These are phyloP conservation scores for Salvelinus alpinus DNA, from an alignment of 2,113 vertebrate species.

Conservation along the genomic window DNA sequence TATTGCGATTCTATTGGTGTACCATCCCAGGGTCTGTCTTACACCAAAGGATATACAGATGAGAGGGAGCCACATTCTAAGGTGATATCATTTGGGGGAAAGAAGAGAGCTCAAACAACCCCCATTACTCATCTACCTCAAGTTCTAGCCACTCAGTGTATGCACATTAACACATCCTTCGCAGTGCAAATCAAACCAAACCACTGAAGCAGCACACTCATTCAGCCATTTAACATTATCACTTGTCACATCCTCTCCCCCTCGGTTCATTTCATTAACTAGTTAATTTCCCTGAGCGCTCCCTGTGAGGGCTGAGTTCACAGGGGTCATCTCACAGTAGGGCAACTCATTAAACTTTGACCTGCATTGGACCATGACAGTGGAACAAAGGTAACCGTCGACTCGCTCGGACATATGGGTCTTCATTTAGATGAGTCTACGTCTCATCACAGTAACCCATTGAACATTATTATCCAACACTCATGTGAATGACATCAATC, in stretches of 20 bases:
- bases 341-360: slow-evolving; percentile 62
- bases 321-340: slow-evolving; percentile 20
- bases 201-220: background rate
- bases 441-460: background rate
- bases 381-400: background rate
- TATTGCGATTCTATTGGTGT: background rate
- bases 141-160: background rate
- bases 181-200: background rate
- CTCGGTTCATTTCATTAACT: slow-evolving; percentile 52
- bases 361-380: slow-evolving; percentile 34
- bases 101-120: background rate
- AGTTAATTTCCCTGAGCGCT: slow-evolving; percentile 55
- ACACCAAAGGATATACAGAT: background rate
- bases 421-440: background rate
- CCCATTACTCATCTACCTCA: background rate
- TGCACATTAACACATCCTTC: background rate
- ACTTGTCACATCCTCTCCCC: slow-evolving; percentile 44
- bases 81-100: background rate
- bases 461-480: too few species aligned
- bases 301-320: slow-evolving; percentile 54
- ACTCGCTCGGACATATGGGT: background rate
- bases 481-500: too few species aligned
- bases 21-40: background rate
- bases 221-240: slow-evolving; percentile 49
- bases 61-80: background rate